These are phyloP conservation scores for Colius striatus DNA, from an alignment of 2,113 vertebrate species.

Conservation along the genomic window DNA sequence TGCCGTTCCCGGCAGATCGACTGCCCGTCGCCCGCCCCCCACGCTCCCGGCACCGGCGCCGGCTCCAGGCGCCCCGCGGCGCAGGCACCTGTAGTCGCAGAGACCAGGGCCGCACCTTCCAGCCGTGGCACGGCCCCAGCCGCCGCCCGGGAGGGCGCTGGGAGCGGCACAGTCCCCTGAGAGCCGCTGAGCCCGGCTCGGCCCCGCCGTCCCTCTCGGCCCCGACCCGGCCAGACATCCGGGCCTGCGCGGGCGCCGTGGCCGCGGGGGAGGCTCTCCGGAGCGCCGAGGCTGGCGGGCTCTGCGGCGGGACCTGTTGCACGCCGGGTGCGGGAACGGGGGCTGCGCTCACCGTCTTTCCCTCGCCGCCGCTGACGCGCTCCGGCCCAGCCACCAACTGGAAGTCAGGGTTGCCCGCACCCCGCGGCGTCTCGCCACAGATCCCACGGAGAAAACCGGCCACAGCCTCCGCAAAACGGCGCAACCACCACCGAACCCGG, in stretches of 20 bases:
- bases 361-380: background rate
- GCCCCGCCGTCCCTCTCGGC: background rate
- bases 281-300: background rate
- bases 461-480: background rate
- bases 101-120: background rate
- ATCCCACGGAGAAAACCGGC: background rate
- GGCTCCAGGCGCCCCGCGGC: background rate
- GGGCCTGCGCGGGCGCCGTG: background rate
- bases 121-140: background rate
- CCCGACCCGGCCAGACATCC: background rate
- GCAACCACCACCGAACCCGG: background rate
- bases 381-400: background rate
- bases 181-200: background rate
- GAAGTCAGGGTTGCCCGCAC: background rate
- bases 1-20: background rate
- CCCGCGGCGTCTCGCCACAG: background rate
- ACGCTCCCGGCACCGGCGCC: background rate
- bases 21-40: background rate
- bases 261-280: background rate
- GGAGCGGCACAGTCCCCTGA: background rate
- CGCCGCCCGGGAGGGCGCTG: background rate
- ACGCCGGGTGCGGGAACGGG: background rate
- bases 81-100: slow-evolving; percentile 10
- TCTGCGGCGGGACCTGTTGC: background rate
- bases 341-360: background rate